Evolutionary conservation across 2,797 vertebrate genomes (phyloP).

Genomic region (Eulemur albifrons): DNA sequence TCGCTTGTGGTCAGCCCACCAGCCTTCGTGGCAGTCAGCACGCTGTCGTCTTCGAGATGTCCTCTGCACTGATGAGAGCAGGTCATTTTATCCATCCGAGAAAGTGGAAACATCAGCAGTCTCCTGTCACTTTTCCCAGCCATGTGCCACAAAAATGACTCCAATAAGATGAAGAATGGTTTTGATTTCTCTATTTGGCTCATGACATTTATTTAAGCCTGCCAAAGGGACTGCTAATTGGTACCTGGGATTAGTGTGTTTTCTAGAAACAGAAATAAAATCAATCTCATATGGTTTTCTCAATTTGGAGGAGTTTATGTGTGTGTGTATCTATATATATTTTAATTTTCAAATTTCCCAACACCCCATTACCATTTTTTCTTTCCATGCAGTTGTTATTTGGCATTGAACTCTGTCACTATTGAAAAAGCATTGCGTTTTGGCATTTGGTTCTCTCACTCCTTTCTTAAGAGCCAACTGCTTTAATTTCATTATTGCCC

Average conservation of each 20-base stretch:
- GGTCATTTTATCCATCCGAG: not conserved
- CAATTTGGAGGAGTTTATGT: no score
- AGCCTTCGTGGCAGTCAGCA: not conserved
- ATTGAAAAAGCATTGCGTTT: not conserved
- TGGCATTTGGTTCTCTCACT: conserved; percentile 36
- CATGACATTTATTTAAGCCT: not conserved
- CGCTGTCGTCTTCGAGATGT: not conserved
- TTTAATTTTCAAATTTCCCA: not conserved
- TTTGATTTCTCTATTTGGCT: not conserved
- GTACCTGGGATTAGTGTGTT: not conserved
- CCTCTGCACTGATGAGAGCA: rapidly evolving
- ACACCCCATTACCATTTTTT: not conserved
- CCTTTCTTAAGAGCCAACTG: conserved; percentile 52
- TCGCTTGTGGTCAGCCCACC: not conserved
- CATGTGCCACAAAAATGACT: not conserved
- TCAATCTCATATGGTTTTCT: not conserved
- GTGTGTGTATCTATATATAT: not conserved
- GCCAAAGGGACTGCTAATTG: not conserved
- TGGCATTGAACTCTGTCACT: conserved; percentile 28
- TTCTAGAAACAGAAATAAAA: not conserved
- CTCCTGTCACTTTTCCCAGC: not conserved
- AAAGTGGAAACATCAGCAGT: not conserved
- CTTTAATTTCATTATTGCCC: conserved; percentile 45
- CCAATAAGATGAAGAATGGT: not conserved
- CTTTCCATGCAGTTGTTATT: not conserved